These are phyloP conservation scores for Spea bombifrons DNA, from an alignment of 2,113 vertebrate species.

Conservation along the genomic window DNA sequence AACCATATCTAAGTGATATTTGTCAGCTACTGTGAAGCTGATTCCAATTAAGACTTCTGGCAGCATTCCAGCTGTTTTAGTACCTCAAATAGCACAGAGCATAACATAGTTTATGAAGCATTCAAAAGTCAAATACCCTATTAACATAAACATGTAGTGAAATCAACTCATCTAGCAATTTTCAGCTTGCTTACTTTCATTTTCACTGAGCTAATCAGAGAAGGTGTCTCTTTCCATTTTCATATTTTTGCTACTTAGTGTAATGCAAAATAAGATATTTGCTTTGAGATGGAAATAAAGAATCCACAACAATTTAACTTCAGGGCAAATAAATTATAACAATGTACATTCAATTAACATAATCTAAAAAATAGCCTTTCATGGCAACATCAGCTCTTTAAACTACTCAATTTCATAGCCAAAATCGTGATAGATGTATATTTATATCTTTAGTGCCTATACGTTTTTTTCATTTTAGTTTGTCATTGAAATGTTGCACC, in stretches of 20 bases:
- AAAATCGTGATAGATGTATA: too few species aligned
- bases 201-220: conserved; percentile 61
- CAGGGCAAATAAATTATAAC: conserved; percentile 38
- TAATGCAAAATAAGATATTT: conserved; percentile 60
- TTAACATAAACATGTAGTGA: conserved; percentile 79
- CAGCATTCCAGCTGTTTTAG: conserved; percentile 76
- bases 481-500: too few species aligned
- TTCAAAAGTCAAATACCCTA: conserved; percentile 82
- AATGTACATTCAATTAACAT: conserved; percentile 39
- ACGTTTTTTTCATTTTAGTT: too few species aligned
- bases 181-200: conserved; percentile 67
- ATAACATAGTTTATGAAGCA: conserved; percentile 83
- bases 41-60: conserved; percentile 81
- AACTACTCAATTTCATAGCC: too few species aligned
- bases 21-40: conserved; percentile 76
- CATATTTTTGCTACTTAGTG: conserved; percentile 52
- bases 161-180: conserved; percentile 73
- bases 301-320: conserved; percentile 47
- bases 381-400: neutral
- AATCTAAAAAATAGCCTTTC: conserved; percentile 12
- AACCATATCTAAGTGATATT: conserved; percentile 72
- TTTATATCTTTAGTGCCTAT: too few species aligned
- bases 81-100: conserved; percentile 74
- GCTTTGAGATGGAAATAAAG: conserved; percentile 38
- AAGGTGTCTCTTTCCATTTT: conserved; percentile 61